Percentiles rank a stretch among this genome's conserved stretches.
These are phyloP conservation scores for Lophius piscatorius DNA, from an alignment of 2,113 vertebrate species.

Conservation along the genomic window DNA sequence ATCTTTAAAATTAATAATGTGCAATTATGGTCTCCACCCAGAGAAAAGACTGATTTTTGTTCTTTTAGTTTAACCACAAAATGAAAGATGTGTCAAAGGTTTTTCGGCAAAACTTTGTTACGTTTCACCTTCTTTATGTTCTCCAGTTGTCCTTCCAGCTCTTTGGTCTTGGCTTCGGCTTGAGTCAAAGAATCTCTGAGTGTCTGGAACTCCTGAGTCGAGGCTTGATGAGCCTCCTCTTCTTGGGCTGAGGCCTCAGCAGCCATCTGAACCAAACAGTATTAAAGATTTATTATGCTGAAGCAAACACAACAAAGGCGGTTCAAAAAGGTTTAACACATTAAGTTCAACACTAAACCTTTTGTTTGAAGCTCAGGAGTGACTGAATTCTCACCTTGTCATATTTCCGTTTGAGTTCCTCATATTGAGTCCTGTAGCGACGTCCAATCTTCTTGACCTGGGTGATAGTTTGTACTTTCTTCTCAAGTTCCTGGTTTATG, in stretches of 20 bases:
- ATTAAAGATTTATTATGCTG: neutral
- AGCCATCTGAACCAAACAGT: constrained; percentile 76
- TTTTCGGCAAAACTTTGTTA: neutral
- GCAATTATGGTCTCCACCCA: too few species aligned
- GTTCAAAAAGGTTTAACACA: neutral
- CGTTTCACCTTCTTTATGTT: constrained; percentile 86
- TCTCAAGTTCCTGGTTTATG: constrained; percentile 88
- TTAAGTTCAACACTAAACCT: neutral
- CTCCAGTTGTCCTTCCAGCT: constrained; percentile 88
- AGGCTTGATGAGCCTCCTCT: constrained; percentile 86
- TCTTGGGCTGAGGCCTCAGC: constrained; percentile 84
- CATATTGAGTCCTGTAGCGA: constrained; percentile 95
- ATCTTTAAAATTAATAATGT: too few species aligned
- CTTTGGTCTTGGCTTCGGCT: constrained; percentile 84
- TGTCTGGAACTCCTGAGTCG: constrained; percentile 89
- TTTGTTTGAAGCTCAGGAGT: neutral
- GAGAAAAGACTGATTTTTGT: too few species aligned
- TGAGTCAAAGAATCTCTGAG: constrained; percentile 86
- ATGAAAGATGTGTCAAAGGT: neutral
- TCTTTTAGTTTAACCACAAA: neutral
- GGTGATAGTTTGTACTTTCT: constrained; percentile 91
- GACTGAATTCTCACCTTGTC: constrained; percentile 83
- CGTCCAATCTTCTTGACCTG: constrained; percentile 98
- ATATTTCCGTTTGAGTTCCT: constrained; percentile 92
- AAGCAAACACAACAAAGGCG: neutral